A percentile compares a stretch with the other conserved stretches of the same genome.
Evolutionary conservation across 2,888 invertebrate genomes (phyloP).

Genomic region (Epirrita christyi): DNA sequence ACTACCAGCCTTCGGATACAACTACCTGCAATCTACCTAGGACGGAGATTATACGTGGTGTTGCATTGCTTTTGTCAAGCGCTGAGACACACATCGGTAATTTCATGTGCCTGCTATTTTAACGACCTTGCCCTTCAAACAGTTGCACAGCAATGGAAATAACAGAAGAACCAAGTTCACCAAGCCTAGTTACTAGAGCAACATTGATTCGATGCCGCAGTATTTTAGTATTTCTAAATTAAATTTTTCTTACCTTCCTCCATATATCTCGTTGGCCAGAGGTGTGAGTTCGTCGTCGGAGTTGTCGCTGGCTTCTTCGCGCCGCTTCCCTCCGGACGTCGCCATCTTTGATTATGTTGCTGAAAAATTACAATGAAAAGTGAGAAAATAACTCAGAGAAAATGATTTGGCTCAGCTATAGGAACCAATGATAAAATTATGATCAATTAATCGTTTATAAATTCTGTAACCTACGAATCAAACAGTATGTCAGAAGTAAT

Average conservation of each 20-base stretch:
- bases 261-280: slow-evolving; percentile 94
- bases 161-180: background rate
- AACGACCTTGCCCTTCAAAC: too few species aligned
- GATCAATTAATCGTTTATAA: background rate
- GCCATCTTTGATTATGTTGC: slow-evolving; percentile 78
- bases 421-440: too few species aligned
- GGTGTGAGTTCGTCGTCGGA: slow-evolving; percentile 96
- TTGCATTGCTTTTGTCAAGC: too few species aligned
- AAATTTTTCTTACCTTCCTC: slow-evolving; percentile 89
- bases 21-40: background rate
- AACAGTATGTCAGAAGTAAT: too few species aligned
- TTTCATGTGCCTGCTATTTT: too few species aligned
- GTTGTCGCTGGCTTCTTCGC: slow-evolving; percentile 89
- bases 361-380: slow-evolving; percentile 49
- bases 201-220: background rate
- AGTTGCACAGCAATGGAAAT: too few species aligned
- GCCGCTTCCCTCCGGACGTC: slow-evolving; percentile 88
- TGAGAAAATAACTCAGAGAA: too few species aligned
- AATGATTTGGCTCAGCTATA: too few species aligned
- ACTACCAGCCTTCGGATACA: background rate
- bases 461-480: background rate
- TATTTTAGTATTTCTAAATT: background rate
- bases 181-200: background rate
- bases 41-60: background rate
- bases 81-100: too few species aligned